phyloP scores from a whole-genome alignment of 2,113 vertebrate species.

The Tylochromis polylepis region DNA sequence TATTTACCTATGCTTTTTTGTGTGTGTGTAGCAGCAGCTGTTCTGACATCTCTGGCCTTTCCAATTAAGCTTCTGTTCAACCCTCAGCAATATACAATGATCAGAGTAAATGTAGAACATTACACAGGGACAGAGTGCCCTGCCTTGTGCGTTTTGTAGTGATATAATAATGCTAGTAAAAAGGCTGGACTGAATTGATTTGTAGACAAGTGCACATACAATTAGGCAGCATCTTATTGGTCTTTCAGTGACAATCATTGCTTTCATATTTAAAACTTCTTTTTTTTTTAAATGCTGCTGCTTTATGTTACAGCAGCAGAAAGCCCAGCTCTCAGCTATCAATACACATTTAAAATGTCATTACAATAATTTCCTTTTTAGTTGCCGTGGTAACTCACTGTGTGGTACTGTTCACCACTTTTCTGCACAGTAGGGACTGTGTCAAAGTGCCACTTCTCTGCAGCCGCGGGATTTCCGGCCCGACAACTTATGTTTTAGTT shows the following conservation, averaged over 20 bases:
- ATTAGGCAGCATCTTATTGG: background rate
- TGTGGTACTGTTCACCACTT: background rate
- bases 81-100: background rate
- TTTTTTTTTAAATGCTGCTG: background rate
- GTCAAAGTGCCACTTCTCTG: conserved; percentile 18
- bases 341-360: conserved; percentile 13
- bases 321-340: background rate
- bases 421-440: background rate
- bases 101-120: background rate
- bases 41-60: background rate
- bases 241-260: background rate
- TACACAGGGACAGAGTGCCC: background rate
- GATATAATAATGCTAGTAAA: conserved; percentile 4
- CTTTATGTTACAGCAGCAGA: background rate
- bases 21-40: background rate
- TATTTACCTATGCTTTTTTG: conserved; percentile 20
- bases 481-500: background rate
- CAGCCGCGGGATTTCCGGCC: background rate
- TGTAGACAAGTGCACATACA: background rate
- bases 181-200: background rate
- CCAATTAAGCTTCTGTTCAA: background rate
- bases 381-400: background rate
- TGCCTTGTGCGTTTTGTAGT: conserved; percentile 13
- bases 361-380: conserved; percentile 4
- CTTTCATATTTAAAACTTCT: background rate